Evolutionary conservation across 1,140 invertebrate genomes (phyloP).

Genomic region (Drosophila takahashii): DNA sequence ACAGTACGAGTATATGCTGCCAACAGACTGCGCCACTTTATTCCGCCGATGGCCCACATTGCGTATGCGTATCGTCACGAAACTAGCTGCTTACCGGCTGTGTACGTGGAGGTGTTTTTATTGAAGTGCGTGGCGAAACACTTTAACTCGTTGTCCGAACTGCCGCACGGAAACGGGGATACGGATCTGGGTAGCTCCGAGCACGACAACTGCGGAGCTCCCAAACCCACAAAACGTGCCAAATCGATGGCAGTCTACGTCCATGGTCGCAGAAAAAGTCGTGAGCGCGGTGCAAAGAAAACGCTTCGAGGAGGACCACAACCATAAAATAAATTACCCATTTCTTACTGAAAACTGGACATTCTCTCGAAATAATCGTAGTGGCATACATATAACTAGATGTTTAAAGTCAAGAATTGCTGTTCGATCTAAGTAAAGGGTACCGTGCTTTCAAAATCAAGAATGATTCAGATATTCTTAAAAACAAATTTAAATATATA

Average conservation of each 20-base stretch:
- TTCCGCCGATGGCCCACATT: slow-evolving; percentile 44
- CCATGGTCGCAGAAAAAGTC: slow-evolving; percentile 7
- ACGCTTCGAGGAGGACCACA: slow-evolving; percentile 1
- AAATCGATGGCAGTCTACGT: slow-evolving; percentile 38
- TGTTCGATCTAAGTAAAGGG: neutral
- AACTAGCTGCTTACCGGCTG: slow-evolving; percentile 47
- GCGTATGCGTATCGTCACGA: slow-evolving; percentile 78
- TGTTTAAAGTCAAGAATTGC: neutral
- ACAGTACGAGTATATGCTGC: slow-evolving; percentile 39
- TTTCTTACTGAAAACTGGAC: slow-evolving; percentile 1
- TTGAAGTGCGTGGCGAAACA: slow-evolving; percentile 80
- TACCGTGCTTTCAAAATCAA: neutral
- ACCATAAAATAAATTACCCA: slow-evolving; percentile 19
- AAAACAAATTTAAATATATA: neutral
- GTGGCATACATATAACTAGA: neutral
- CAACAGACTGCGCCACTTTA: slow-evolving; percentile 24
- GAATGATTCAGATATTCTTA: neutral
- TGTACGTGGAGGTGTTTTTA: slow-evolving; percentile 77
- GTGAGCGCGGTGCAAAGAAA: slow-evolving; percentile 5
- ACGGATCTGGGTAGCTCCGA: slow-evolving; percentile 11
- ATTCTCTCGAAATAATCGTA: neutral
- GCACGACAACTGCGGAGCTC: slow-evolving; percentile 20
- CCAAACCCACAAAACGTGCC: slow-evolving; percentile 44
- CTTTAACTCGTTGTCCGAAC: slow-evolving; percentile 72
- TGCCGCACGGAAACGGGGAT: slow-evolving; percentile 44